These are phyloP conservation scores for Globodera rostochiensis DNA, from an alignment of 1,140 invertebrate species.

Conservation along the genomic window DNA sequence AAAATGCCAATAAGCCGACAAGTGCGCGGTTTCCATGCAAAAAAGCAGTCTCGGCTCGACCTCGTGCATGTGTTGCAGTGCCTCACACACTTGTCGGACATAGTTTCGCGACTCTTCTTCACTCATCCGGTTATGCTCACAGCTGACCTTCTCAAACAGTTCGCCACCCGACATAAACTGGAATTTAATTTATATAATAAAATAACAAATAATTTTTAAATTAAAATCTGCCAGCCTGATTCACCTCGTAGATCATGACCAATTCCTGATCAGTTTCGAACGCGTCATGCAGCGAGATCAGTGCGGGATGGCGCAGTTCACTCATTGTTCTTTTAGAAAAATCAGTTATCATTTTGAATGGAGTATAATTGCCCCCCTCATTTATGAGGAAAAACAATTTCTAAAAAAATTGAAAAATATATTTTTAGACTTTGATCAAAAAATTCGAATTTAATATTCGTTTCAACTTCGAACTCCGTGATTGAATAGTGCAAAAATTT, in stretches of 20 bases:
- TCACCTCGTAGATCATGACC: constrained; percentile 97
- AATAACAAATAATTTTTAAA: constrained; percentile 22
- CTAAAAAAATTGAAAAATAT: too few species aligned
- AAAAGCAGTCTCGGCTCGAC: constrained; percentile 77
- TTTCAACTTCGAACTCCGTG: too few species aligned
- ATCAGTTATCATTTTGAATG: constrained; percentile 61
- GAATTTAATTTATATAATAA: background rate
- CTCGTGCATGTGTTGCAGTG: constrained; percentile 98
- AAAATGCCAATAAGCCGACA: too few species aligned
- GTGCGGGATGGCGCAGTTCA: constrained; percentile 91
- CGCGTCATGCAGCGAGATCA: constrained; percentile 96
- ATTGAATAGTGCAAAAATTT: too few species aligned
- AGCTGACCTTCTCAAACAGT: constrained; percentile 94
- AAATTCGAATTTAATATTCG: too few species aligned
- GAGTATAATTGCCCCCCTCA: too few species aligned
- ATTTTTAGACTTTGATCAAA: too few species aligned
- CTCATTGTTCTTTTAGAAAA: constrained; percentile 78
- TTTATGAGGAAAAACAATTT: too few species aligned
- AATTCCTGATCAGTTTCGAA: constrained; percentile 99
- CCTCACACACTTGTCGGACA: constrained; percentile 97
- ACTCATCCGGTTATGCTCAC: constrained; percentile 95
- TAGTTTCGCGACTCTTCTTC: constrained; percentile 99
- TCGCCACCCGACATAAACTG: constrained; percentile 85
- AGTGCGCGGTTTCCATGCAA: too few species aligned
- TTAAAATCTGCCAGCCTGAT: background rate